Base-by-base conservation (phyloP, 1,140 invertebrate species). In the Psix sp. region DNA sequence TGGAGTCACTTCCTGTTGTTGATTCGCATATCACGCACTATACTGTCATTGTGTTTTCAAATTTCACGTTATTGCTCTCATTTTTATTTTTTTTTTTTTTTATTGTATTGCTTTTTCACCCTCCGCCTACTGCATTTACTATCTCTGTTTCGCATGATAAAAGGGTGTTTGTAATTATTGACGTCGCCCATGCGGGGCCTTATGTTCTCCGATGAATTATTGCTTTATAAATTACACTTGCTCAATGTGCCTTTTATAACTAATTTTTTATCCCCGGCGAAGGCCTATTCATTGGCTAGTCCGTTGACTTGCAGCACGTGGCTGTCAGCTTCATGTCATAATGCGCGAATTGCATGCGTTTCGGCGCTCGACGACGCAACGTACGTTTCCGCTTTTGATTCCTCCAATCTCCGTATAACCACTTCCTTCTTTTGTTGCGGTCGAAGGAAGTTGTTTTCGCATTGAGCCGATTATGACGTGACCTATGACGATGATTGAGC, bases 111-210 rank as follows among this genome's bases (percentile, higher is more conserved):
- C 11, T 1, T 16, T 15, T 33, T 10, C 29, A 3, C 20, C 10
- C 39, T 31, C 11, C 31, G 43, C 31, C 31, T 3, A 26, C 6
- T 10, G 31, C 15, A 0, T 56, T 13, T 14, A 0, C 2, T 21
- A 1, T 46, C 15, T 59, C 11, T 13, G 6, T 49, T 29, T 40
- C 18, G 9, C 40, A 21, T 40, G 21, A n/a, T 59, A 29, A 51
- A 62, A 62, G 51, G 51, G 52, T 39, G 24, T 26, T 2, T 15
- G 17, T 60, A 70, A 75, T 75, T 75, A 70, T 49, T 15, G 52
- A 52, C 26, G 38, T 57, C 49, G 45, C 40, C 74, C 31, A 82
- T 83, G 79, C 81, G 79, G 81, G 80, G 73, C 78, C 80, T 80
- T 76, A 76, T 82, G 81, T 74, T 74, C 62, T 36, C 56, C 11